phyloP scores from a whole-genome alignment of 2,113 vertebrate genomes.

The Nesogale talazaci region DNA sequence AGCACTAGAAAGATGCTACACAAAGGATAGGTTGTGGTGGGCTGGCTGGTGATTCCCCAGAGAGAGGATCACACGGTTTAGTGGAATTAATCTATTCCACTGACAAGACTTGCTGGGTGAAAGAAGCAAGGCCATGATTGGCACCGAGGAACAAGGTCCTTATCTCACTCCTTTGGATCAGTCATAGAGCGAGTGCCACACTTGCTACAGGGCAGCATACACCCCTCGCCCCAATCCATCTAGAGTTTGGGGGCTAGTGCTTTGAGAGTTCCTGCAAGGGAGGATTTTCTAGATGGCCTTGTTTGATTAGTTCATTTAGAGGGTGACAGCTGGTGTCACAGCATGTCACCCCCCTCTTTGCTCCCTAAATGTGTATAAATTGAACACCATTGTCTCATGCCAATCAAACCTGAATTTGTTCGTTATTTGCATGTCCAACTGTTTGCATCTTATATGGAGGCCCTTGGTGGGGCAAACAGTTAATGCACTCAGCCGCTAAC shows the following conservation, averaged over 20 bases:
- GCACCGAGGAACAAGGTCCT: neutral
- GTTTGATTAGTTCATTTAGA: neutral
- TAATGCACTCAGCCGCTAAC: too few species aligned
- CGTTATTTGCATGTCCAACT: too few species aligned
- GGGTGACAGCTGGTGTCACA: neutral
- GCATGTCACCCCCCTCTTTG: neutral
- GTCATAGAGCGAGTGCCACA: neutral
- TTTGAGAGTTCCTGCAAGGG: neutral
- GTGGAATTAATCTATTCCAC: neutral
- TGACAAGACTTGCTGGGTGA: neutral
- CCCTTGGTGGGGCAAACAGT: too few species aligned
- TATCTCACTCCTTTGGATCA: neutral
- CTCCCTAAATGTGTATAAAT: too few species aligned
- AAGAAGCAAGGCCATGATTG: neutral
- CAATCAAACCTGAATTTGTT: too few species aligned
- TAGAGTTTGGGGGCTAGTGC: neutral
- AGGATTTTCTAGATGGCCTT: neutral
- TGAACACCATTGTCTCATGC: too few species aligned
- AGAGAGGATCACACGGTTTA: neutral
- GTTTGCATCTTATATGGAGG: too few species aligned
- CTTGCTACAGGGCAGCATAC: fast-evolving
- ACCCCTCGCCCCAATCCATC: neutral
- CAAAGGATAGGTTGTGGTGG: too few species aligned
- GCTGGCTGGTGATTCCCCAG: neutral
- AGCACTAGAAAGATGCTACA: too few species aligned